Evolutionary conservation across 2,113 vertebrate genomes (phyloP).

Genomic region (Pica pica): DNA sequence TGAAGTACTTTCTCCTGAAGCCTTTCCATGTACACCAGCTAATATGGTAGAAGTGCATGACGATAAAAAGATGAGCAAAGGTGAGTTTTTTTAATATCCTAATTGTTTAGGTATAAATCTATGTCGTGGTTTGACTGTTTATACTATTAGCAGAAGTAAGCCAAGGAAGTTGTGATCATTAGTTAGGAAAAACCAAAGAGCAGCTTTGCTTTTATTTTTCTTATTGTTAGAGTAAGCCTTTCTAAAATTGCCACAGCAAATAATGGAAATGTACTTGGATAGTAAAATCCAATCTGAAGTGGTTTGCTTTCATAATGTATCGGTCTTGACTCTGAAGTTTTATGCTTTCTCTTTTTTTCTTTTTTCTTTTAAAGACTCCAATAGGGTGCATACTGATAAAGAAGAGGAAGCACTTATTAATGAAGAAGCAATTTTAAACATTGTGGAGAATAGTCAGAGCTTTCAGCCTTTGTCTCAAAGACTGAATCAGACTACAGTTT

Average conservation of each 20-base stretch:
- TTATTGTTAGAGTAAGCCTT: not conserved
- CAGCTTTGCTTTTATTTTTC: not conserved
- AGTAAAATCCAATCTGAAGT: not conserved
- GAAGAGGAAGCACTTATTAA: slow-evolving; percentile 88
- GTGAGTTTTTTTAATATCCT: slow-evolving; percentile 52
- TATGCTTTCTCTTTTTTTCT: not conserved
- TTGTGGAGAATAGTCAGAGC: slow-evolving; percentile 92
- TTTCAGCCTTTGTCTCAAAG: slow-evolving; percentile 87
- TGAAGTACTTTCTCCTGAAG: slow-evolving; percentile 75
- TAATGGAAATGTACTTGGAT: not conserved
- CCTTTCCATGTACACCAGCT: slow-evolving; percentile 76
- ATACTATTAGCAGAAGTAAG: not conserved
- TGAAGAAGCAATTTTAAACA: slow-evolving; percentile 93
- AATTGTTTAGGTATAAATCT: not conserved
- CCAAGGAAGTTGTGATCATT: not conserved
- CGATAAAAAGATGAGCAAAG: slow-evolving; percentile 74
- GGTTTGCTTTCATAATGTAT: not conserved
- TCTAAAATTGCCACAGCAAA: not conserved
- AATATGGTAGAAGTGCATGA: slow-evolving; percentile 85
- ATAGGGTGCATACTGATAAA: slow-evolving; percentile 51
- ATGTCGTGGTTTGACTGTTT: not conserved
- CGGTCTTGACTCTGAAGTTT: not conserved
- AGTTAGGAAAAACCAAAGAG: not conserved
- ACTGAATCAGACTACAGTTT: slow-evolving; percentile 79
- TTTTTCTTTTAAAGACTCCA: slow-evolving; percentile 66